Conservation (phyloP, 1,140 invertebrate genomes). For the Cephus cinctus region DNA sequence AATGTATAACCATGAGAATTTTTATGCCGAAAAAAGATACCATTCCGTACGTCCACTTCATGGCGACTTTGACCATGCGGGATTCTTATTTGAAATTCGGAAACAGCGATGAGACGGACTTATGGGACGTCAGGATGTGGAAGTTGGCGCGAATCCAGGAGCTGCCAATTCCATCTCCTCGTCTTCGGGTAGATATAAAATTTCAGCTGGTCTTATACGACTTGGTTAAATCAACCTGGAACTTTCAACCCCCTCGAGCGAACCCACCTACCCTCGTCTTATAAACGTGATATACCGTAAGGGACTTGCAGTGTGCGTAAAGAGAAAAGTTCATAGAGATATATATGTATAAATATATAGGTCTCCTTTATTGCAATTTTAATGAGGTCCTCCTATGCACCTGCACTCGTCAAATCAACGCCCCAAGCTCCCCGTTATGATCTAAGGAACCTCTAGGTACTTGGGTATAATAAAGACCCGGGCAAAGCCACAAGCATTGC, state of each 20-base stretch:
- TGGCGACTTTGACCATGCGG: too few species aligned
- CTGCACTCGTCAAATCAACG: background rate
- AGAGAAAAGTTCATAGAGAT: too few species aligned
- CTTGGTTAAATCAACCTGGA: background rate
- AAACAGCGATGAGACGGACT: conserved; percentile 25
- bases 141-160: conserved; percentile 33
- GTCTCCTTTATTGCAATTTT: background rate
- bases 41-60: too few species aligned
- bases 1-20: too few species aligned
- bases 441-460: too few species aligned
- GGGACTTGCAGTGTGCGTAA: too few species aligned
- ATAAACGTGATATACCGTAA: too few species aligned
- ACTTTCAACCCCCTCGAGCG: background rate
- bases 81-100: conserved; percentile 34
- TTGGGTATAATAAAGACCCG: too few species aligned
- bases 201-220: conserved; percentile 23
- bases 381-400: conserved; percentile 1
- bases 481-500: conserved; percentile 1
- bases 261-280: too few species aligned
- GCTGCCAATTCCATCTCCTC: conserved; percentile 38
- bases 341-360: too few species aligned
- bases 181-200: conserved; percentile 26
- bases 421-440: conserved; percentile 11
- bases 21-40: too few species aligned
- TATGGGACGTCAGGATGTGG: conserved; percentile 26